A percentile compares a stretch with the other conserved stretches of the same genome.
Conservation (phyloP, 53 echinoderm and acorn worm genomes). For the Paracentrotus lividus region DNA sequence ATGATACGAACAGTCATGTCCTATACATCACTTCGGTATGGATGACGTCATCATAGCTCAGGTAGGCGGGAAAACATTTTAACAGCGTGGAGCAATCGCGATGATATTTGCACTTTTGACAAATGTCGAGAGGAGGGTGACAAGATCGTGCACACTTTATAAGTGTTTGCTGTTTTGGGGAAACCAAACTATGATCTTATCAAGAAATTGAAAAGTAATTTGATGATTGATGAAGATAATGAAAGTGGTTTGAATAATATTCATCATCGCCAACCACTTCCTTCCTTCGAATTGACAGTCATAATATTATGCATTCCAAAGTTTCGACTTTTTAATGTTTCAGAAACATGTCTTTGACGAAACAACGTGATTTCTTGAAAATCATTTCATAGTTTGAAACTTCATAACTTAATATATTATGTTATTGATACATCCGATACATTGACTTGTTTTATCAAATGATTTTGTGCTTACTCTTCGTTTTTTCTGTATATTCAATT, state of each 20-base stretch:
- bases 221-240: constrained; percentile 3
- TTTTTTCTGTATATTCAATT: background rate
- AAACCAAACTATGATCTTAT: background rate
- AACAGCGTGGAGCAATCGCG: background rate
- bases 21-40: background rate
- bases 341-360: background rate
- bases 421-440: background rate
- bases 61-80: background rate
- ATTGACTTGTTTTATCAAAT: background rate
- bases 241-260: constrained; percentile 24
- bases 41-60: constrained; percentile 14
- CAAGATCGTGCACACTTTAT: background rate
- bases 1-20: constrained; percentile 1
- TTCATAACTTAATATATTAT: background rate
- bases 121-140: background rate
- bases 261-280: background rate
- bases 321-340: background rate
- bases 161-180: background rate
- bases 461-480: background rate
- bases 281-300: too few relatives aligned
- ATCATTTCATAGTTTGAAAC: too few relatives aligned
- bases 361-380: background rate
- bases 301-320: too few relatives aligned
- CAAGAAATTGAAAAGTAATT: background rate
- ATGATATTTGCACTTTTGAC: background rate